Evolutionary conservation across 1,140 invertebrate species (phyloP).

Genomic region (Scylla paramamosain): DNA sequence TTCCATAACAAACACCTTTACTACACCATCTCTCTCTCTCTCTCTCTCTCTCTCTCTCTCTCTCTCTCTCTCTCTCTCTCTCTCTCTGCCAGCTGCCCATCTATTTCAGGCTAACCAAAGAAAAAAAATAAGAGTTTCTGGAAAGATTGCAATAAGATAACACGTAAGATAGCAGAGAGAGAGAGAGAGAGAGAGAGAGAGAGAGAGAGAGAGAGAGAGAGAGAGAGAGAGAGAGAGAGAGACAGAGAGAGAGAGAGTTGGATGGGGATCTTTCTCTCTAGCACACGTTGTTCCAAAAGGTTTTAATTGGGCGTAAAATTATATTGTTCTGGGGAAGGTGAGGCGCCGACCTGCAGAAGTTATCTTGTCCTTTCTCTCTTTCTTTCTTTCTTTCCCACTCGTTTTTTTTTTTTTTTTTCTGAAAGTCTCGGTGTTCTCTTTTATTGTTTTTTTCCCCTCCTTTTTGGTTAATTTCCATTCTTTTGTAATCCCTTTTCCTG

Average conservation of each 20-base stretch:
- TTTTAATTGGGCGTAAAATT: not conserved
- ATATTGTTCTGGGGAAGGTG: not conserved
- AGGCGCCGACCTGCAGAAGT: not conserved
- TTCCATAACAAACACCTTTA: too few species aligned
- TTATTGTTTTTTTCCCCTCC: not conserved
- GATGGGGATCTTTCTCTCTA: not conserved
- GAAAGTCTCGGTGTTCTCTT: too few species aligned
- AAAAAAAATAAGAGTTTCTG: too few species aligned
- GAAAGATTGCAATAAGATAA: too few species aligned
- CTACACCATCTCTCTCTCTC: too few species aligned
- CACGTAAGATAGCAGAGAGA: too few species aligned
- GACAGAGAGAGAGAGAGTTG: not conserved
- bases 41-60: too few species aligned
- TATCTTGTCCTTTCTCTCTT: not conserved
- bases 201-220: not conserved
- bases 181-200: not conserved
- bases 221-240: constrained; percentile 16
- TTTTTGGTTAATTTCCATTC: too few species aligned
- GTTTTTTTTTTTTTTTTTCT: not conserved
- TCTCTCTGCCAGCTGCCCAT: too few species aligned
- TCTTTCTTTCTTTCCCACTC: not conserved
- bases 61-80: too few species aligned
- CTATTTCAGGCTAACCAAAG: too few species aligned
- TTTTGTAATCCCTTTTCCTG: too few species aligned
- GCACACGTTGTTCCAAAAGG: not conserved